These are phyloP conservation scores for Thera obeliscata DNA, from an alignment of 2,888 invertebrate genomes.

Conservation along the genomic window DNA sequence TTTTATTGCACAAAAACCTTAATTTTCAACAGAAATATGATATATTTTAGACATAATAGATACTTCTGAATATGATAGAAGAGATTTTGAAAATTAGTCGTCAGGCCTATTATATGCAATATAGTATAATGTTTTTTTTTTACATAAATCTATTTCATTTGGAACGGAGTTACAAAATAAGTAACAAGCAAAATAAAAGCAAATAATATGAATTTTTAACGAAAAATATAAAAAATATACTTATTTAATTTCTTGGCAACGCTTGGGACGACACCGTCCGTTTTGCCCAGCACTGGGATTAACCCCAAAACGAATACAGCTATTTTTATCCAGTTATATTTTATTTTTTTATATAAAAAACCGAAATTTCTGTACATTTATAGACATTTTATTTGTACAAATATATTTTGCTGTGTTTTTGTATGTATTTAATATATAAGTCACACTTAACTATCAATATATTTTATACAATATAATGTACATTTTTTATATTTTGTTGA, in stretches of 20 bases:
- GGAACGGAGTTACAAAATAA: neutral
- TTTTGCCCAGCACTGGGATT: constrained; percentile 37
- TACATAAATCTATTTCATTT: neutral
- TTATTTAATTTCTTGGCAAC: constrained; percentile 2
- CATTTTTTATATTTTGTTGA: constrained; percentile 21
- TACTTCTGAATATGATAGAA: too few relatives aligned
- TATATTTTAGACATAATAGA: too few relatives aligned
- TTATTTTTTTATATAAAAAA: constrained; percentile 9
- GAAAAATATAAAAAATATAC: neutral
- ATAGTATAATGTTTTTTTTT: too few relatives aligned
- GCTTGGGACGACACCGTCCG: constrained; percentile 20
- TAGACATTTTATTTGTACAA: constrained; percentile 25
- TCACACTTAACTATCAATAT: constrained; percentile 1
- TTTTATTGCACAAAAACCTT: too few relatives aligned
- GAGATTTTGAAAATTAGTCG: too few relatives aligned
- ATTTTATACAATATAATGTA: constrained; percentile 7
- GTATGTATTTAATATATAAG: constrained; percentile 12
- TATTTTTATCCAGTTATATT: constrained; percentile 8
- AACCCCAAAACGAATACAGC: constrained; percentile 27
- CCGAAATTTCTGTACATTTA: constrained; percentile 35
- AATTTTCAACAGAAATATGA: too few relatives aligned
- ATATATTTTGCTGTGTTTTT: constrained; percentile 15
- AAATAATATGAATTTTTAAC: too few relatives aligned
- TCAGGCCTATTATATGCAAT: too few relatives aligned
- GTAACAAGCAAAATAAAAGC: neutral